Conservation (phyloP, 2,797 vertebrate genomes). For the Mastacembelus armatus region DNA sequence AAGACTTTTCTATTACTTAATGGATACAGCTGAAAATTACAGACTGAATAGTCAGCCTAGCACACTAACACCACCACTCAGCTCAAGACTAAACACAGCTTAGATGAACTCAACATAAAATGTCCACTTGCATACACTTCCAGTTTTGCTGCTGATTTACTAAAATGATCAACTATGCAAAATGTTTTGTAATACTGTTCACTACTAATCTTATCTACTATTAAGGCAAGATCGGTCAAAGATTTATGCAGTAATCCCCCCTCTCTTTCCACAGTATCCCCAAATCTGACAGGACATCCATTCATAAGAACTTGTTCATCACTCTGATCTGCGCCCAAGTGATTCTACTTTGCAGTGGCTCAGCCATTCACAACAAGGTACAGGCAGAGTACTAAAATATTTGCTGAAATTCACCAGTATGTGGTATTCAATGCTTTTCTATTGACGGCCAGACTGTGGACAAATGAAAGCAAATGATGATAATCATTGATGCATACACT, state of each 20-base stretch:
- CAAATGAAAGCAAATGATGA: neutral
- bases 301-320: constrained; percentile 87
- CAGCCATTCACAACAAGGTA: constrained; percentile 86
- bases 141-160: neutral
- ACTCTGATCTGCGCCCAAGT: constrained; percentile 86
- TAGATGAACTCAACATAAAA: neutral
- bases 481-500: neutral
- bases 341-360: constrained; percentile 86
- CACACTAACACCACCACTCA: neutral
- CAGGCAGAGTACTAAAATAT: neutral
- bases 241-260: neutral
- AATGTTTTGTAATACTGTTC: neutral
- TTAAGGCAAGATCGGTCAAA: neutral
- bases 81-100: constrained; percentile 3
- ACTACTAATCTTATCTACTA: neutral
- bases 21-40: no score
- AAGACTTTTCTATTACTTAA: no score
- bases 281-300: constrained; percentile 85
- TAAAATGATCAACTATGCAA: neutral
- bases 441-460: neutral
- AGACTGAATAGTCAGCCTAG: no score
- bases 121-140: neutral
- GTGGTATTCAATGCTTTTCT: neutral
- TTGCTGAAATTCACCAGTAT: neutral
- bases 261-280: constrained; percentile 80